Percentiles rank a stretch among this genome's conserved stretches.
Evolutionary conservation across 1,140 invertebrate genomes (phyloP).

Genomic region (Physella acuta): DNA sequence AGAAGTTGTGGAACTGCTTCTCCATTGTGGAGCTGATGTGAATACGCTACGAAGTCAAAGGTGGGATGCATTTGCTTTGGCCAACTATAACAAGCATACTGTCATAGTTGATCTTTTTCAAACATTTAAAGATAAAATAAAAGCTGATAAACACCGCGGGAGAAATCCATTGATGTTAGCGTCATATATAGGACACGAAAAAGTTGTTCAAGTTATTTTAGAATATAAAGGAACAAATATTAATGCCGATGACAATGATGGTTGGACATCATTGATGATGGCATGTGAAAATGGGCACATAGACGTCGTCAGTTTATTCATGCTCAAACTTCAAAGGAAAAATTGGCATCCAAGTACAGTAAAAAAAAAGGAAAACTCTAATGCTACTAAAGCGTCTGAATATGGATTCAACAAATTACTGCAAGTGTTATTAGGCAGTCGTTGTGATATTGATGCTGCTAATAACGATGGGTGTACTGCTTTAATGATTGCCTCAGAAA

Average conservation of each 20-base stretch:
- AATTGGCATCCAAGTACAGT: too few species aligned
- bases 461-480: too few species aligned
- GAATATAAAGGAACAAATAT: too few species aligned
- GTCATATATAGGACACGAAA: too few species aligned
- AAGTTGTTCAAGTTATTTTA: too few species aligned
- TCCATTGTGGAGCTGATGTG: background rate
- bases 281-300: background rate
- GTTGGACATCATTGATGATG: slow-evolving; percentile 4
- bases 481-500: slow-evolving; percentile 26
- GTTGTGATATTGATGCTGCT: too few species aligned
- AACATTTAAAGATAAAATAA: too few species aligned
- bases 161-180: too few species aligned
- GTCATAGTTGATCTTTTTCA: background rate
- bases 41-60: background rate
- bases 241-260: background rate
- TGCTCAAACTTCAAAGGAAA: too few species aligned
- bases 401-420: too few species aligned
- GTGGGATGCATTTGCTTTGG: background rate
- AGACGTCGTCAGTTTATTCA: background rate
- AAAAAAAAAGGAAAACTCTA: background rate
- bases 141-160: too few species aligned
- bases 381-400: background rate
- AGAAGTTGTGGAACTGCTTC: background rate
- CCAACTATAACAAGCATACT: background rate
- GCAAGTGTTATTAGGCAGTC: too few species aligned